These are phyloP conservation scores for Aphidoletes aphidimyza DNA, from an alignment of 2,888 invertebrate genomes.

Conservation along the genomic window DNA sequence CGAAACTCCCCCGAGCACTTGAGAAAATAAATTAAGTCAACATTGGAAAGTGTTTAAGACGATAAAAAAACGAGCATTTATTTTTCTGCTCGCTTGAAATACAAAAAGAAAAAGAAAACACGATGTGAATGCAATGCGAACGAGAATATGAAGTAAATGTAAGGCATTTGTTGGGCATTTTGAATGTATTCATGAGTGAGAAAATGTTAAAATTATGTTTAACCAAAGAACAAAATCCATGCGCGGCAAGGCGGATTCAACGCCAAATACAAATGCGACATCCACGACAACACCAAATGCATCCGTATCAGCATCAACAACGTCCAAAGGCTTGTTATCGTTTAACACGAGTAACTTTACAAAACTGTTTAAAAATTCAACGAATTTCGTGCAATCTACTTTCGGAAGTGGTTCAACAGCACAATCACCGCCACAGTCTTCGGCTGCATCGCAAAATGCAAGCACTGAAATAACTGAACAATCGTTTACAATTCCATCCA, in stretches of 20 bases:
- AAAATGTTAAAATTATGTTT: conserved; percentile 35
- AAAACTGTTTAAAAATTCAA: conserved; percentile 35
- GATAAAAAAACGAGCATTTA: no score
- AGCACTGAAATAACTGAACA: not conserved
- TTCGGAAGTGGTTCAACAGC: conserved; percentile 18
- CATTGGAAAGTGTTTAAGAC: no score
- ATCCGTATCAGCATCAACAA: not conserved
- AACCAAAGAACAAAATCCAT: conserved; percentile 2
- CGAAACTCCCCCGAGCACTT: no score
- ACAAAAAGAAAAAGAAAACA: not conserved
- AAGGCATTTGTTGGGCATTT: not conserved
- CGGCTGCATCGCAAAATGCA: not conserved
- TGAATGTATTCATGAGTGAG: not conserved
- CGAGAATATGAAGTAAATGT: not conserved
- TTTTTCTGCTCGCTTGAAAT: no score
- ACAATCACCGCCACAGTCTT: not conserved
- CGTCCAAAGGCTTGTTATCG: conserved; percentile 26
- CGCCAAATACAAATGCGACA: not conserved
- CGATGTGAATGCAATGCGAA: not conserved
- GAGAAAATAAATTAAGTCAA: no score
- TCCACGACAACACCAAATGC: not conserved
- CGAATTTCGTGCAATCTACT: conserved; percentile 19
- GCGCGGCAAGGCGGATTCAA: not conserved
- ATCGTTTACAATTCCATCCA: conserved; percentile 36
- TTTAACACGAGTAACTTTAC: conserved; percentile 34